Percentiles rank a stretch among this genome's conserved stretches.
Evolutionary conservation across 1,140 invertebrate species (phyloP).

Genomic region (Drosophila persimilis): DNA sequence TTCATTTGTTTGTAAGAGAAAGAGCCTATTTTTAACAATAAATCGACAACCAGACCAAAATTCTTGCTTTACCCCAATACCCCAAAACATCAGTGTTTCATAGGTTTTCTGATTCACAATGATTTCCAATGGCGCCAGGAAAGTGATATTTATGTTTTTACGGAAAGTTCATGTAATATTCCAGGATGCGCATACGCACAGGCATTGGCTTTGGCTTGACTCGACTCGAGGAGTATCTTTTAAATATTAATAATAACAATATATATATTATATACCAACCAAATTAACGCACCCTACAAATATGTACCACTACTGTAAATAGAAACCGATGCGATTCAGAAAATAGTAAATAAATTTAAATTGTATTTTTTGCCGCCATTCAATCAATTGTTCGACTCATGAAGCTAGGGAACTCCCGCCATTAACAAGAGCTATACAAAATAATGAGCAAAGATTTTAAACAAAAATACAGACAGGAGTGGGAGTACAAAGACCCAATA

Average conservation of each 20-base stretch:
- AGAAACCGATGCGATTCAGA: not conserved
- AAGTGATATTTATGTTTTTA: conserved; percentile 64
- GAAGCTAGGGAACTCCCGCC: no score
- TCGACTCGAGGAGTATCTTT: conserved; percentile 14
- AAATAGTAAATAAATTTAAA: conserved; percentile 27
- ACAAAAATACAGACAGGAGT: no score
- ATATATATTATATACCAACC: no score
- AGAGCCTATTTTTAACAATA: conserved; percentile 55
- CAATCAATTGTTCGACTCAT: no score
- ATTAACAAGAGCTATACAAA: no score
- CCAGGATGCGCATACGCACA: not conserved
- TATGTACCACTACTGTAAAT: no score
- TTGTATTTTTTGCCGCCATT: not conserved
- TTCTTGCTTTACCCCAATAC: conserved; percentile 3
- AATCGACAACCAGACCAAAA: conserved; percentile 48
- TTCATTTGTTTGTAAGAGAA: conserved; percentile 57
- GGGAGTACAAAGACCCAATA: no score
- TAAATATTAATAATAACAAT: no score
- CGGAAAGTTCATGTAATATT: conserved; percentile 12
- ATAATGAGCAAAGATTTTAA: no score
- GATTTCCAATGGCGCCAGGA: conserved; percentile 16
- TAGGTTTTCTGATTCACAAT: conserved; percentile 10
- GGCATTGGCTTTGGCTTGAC: conserved; percentile 55
- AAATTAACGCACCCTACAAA: no score
- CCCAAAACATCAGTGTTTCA: not conserved